Evolutionary conservation across 2,888 invertebrate species (phyloP).

Genomic region (Cheilosia urbana): DNA sequence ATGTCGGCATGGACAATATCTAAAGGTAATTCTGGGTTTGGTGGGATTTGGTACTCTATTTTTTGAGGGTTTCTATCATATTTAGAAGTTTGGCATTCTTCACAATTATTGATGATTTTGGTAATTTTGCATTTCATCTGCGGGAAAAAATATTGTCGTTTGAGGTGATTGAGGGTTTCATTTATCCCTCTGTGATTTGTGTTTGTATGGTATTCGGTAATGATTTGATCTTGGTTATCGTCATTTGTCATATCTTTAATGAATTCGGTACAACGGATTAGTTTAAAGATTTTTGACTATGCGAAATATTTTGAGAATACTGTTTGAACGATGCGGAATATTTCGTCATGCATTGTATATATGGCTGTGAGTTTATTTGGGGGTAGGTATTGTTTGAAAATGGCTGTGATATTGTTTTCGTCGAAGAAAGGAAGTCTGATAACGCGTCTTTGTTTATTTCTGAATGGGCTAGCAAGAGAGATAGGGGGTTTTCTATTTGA

Average conservation of each 20-base stretch:
- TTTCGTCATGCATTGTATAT: conserved; percentile 32
- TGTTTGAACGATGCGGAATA: conserved; percentile 34
- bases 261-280: conserved; percentile 21
- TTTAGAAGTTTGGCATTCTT: conserved; percentile 32
- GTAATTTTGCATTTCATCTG: too few species aligned
- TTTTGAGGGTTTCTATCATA: conserved; percentile 43
- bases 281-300: conserved; percentile 30
- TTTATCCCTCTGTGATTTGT: conserved; percentile 72
- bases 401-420: too few species aligned
- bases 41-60: conserved; percentile 6
- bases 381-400: conserved; percentile 1
- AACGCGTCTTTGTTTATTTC: too few species aligned
- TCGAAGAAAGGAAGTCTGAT: too few species aligned
- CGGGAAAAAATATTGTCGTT: too few species aligned
- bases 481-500: conserved; percentile 16
- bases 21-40: conserved; percentile 2
- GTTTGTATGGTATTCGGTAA: conserved; percentile 51
- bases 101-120: conserved; percentile 33
- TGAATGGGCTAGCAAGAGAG: conserved; percentile 3
- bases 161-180: conserved; percentile 53
- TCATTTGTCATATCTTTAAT: conserved; percentile 29
- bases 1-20: conserved; percentile 39
- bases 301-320: conserved; percentile 31
- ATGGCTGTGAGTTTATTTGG: conserved; percentile 55
- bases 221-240: conserved; percentile 66